Base-by-base conservation (phyloP, 2,888 invertebrate species). In the Cynaeus angustus region DNA sequence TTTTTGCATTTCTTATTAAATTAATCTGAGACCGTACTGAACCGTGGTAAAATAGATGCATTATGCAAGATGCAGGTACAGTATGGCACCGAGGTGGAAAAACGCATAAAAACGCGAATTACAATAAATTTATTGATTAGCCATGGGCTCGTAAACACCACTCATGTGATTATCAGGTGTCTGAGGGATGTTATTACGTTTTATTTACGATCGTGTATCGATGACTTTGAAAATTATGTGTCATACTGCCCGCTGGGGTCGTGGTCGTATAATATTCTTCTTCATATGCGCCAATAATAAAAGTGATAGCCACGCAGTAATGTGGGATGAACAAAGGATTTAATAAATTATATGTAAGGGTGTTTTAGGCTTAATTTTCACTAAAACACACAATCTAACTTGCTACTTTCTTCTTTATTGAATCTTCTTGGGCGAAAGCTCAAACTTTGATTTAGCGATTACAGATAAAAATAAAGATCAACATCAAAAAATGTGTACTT, bases 221-320 rank as follows among this genome's bases (percentile, higher is more conserved):
- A 79, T 78, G 78, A 78, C 75, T 78, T 74, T 69, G 74, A 68
- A 76, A 79, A 79, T 79, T 78, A 76, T 79, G 78, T 79, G 79
- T 79, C 79, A 78, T 79, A 77, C 76, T 76, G 75, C 77, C 76
- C 75, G 79, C 78, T 77, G 78, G 77, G 76, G 74, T 72, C 70
- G 71, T 66, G 67, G 72, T 71, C 74, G 67, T 72, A 71, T 74
- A 74, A 75, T 73, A 71, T 72, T 71, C 68, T 58, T 69, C 67
- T 70, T 70, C 52, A 66, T 59, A 45, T 56, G 56, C 45, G 33
- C 59, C 48, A 70, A 67, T 71, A 71, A 71, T 58, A 65, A 71
- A 64, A 64, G 55, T 58, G 53, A 68, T 71, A 58, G 65, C 52
- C 52, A 33, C 52, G 56, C 61, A 41, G 52, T 68, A 67, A 69